Base-by-base conservation (phyloP, 1,140 invertebrate genomes). In the Pissodes strobi region DNA sequence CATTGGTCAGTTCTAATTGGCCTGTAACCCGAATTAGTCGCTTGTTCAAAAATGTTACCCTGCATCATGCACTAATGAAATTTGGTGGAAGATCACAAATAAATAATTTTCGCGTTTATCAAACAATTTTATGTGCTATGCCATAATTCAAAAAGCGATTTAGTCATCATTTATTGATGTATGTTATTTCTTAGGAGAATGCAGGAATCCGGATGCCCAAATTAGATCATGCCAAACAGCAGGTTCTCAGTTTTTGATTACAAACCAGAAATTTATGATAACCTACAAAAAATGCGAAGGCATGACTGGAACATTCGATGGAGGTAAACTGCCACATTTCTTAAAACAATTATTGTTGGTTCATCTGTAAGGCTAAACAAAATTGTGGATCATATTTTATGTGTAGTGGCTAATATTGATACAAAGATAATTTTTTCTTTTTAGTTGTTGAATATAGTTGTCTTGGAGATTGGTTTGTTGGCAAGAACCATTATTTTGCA, bases 211-310 rank as follows among this genome's bases (percentile, higher is more conserved):
- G 0, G 92, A 95, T 78, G 93, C 91, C 3, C 87, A 90, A 70
- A 95, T 99, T 65, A 87, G 86, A 71, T 97, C 95, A 0, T 99
- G 96, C 81, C 96, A 98, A 81, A 92, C 90, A 10, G 92, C 95
- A 27, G 96, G 95, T 60, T 95, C 94, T 10, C 92, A 97, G 77
- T 97, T 96, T 79, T 87, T 96, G 37, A 97, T 97, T 67, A 93
- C 94, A 22, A 99, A 98, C 82, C 93, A 98, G 77, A 95, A 97
- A 74, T 98, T 98, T 71, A 93, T 94, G 71, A 95, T 98, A 57
- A 95, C 91, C 5, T 99, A 97, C 76, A 90, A 90, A 62, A 87
- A 89, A 74, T 99, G 96, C 79, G 79, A 85, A 45, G 92, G 90
- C 45, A 90, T 92, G 82, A 82, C 85, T 30, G 92, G 88, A 27